These are phyloP conservation scores for Patiria pectinifera DNA, from an alignment of 53 echinoderm and acorn worm genomes.

Conservation along the genomic window DNA sequence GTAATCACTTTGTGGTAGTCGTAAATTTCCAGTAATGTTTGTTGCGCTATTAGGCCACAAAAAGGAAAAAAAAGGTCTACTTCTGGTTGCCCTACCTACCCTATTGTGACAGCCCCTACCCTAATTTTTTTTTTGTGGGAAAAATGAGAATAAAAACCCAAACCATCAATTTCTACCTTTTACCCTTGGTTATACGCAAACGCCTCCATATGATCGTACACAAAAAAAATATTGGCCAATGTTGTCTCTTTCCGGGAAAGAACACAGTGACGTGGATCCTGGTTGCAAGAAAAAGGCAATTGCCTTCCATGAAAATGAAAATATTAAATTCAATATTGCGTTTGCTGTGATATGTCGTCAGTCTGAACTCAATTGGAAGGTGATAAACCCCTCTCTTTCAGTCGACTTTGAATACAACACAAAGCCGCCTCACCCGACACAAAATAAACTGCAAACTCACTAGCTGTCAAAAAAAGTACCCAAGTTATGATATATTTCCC, in stretches of 20 bases:
- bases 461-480: background rate
- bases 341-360: background rate
- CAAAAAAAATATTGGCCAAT: too few relatives aligned
- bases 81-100: too few relatives aligned
- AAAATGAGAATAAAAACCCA: too few relatives aligned
- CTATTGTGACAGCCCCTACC: too few relatives aligned
- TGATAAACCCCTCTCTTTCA: background rate
- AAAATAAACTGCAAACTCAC: constrained; percentile 1
- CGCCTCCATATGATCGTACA: too few relatives aligned
- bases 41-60: background rate
- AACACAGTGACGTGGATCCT: background rate
- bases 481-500: background rate
- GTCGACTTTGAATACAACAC: background rate
- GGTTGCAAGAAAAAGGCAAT: background rate
- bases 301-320: background rate
- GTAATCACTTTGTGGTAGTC: background rate
- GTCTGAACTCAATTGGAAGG: background rate
- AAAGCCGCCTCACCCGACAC: background rate
- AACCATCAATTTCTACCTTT: too few relatives aligned
- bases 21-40: background rate
- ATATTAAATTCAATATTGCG: background rate
- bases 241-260: background rate
- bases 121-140: too few relatives aligned
- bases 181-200: too few relatives aligned
- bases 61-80: too few relatives aligned